A percentile compares a stretch with the other conserved stretches of the same genome.
Conservation (phyloP, 2,888 invertebrate species). For the Lampropteryx suffumata region DNA sequence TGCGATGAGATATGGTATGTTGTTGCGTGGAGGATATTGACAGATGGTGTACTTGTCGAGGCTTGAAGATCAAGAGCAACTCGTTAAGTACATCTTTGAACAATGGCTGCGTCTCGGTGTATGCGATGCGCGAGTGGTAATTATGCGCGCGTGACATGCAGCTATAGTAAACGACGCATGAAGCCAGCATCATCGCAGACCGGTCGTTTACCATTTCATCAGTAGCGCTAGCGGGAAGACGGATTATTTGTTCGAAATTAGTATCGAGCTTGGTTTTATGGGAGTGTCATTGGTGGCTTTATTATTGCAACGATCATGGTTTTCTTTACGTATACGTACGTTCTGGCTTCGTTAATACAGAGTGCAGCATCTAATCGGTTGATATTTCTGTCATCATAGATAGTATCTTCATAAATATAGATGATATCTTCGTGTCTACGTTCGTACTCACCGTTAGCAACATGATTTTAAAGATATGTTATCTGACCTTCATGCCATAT, state of each 20-base stretch:
- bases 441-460: too few species aligned
- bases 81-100: slow-evolving; percentile 24
- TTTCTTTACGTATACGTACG: too few species aligned
- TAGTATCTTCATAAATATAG: too few species aligned
- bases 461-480: background rate
- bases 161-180: slow-evolving; percentile 31
- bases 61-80: slow-evolving; percentile 23
- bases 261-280: background rate
- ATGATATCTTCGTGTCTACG: too few species aligned
- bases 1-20: slow-evolving; percentile 1
- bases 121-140: slow-evolving; percentile 28
- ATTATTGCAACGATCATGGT: too few species aligned
- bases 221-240: slow-evolving; percentile 5
- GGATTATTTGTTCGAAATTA: background rate
- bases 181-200: slow-evolving; percentile 26
- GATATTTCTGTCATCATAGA: too few species aligned
- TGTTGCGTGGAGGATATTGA: slow-evolving; percentile 13
- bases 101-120: slow-evolving; percentile 25
- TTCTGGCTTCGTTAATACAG: too few species aligned
- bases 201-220: slow-evolving; percentile 19
- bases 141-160: slow-evolving; percentile 32
- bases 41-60: slow-evolving; percentile 3
- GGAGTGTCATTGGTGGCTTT: background rate
- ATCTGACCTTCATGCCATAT: background rate
- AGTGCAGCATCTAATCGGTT: too few species aligned